Evolutionary conservation across 2,113 vertebrate genomes (phyloP).

Genomic region (Steatornis caripensis): DNA sequence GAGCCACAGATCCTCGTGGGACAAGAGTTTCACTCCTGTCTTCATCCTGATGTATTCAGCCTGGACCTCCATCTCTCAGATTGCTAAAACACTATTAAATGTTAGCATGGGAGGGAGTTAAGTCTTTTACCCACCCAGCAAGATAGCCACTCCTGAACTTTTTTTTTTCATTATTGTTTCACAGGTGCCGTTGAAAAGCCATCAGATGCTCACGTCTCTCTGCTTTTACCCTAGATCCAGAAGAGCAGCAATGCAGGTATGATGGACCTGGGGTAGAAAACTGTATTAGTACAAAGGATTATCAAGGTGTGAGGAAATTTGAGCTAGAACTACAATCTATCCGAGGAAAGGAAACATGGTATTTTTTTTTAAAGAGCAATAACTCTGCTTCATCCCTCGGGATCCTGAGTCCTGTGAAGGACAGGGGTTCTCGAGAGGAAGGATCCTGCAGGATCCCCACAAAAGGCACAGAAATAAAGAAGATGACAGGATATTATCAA

Average conservation of each 20-base stretch:
- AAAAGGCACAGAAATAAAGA: background rate
- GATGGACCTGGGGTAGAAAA: background rate
- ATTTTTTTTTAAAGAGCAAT: background rate
- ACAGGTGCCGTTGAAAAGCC: background rate
- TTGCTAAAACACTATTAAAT: background rate
- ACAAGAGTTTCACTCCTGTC: background rate
- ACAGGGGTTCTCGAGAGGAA: background rate
- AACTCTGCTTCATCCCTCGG: background rate
- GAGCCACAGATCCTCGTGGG: background rate
- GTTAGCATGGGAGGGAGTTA: background rate
- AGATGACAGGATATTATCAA: background rate
- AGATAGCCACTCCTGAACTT: background rate
- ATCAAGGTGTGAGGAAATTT: background rate
- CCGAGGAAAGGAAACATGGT: background rate
- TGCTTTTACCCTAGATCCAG: background rate
- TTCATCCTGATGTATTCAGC: background rate
- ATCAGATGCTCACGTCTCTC: background rate
- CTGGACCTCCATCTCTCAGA: background rate
- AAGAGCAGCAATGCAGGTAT: background rate
- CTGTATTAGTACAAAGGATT: background rate
- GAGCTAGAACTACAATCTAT: background rate
- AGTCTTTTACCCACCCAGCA: background rate
- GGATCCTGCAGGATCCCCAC: background rate
- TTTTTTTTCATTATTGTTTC: background rate
- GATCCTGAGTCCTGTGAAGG: background rate